Conservation (phyloP, 2,797 vertebrate genomes). For the Allenopithecus nigroviridis region DNA sequence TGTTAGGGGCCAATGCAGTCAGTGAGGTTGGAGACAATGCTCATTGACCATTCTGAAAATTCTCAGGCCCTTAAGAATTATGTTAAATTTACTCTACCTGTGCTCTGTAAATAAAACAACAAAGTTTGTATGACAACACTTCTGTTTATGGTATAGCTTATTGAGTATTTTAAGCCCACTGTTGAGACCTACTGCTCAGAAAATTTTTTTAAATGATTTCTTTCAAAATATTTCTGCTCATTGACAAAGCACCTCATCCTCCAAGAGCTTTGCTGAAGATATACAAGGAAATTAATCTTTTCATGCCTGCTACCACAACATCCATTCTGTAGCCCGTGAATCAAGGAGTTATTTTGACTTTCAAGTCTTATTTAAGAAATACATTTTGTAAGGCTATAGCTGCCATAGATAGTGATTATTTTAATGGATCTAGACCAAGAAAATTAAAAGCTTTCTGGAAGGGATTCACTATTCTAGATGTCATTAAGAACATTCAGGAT, state of each 20-base stretch:
- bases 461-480: neutral
- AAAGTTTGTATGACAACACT: neutral
- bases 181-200: neutral
- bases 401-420: neutral
- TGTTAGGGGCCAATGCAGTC: neutral
- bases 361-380: neutral
- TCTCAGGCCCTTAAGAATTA: neutral
- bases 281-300: neutral
- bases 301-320: neutral
- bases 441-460: neutral
- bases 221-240: neutral
- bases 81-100: neutral
- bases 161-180: neutral
- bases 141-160: neutral
- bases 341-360: neutral
- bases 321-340: neutral
- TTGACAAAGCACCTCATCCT: neutral
- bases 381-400: neutral
- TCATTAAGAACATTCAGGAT: neutral
- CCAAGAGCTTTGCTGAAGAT: neutral
- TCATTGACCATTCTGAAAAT: neutral
- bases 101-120: neutral
- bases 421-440: neutral
- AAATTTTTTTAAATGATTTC: neutral
- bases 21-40: neutral